Conservation (phyloP, 2,888 invertebrate species). For the Parnassius smintheus region DNA sequence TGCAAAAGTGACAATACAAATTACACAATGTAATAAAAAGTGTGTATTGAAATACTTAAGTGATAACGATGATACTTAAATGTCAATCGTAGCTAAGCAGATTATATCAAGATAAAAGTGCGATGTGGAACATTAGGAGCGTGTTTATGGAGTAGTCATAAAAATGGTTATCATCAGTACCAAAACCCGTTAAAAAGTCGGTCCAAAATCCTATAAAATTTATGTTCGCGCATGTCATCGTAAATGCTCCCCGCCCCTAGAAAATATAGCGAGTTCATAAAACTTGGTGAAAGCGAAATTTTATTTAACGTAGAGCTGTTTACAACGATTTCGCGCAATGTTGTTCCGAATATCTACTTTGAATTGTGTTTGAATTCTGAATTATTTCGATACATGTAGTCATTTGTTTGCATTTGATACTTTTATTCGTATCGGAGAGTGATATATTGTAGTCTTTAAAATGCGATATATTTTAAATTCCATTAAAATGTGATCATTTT, state of each 20-base stretch:
- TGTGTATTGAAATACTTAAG: too few species aligned
- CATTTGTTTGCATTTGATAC: too few species aligned
- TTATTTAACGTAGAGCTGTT: conserved; percentile 29
- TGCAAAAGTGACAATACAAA: too few species aligned
- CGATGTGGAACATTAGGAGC: conserved; percentile 25
- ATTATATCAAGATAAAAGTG: conserved; percentile 19
- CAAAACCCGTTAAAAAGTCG: conserved; percentile 57
- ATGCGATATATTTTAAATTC: too few species aligned
- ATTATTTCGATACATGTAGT: too few species aligned
- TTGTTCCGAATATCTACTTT: not conserved
- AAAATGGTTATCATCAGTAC: conserved; percentile 50
- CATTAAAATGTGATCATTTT: too few species aligned
- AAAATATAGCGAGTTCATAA: conserved; percentile 47
- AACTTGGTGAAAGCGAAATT: conserved; percentile 41
- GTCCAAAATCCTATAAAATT: conserved; percentile 67
- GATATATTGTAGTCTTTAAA: too few species aligned
- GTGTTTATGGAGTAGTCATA: conserved; percentile 48
- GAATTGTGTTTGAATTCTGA: too few species aligned
- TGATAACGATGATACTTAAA: not conserved
- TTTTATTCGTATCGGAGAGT: too few species aligned
- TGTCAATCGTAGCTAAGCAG: conserved; percentile 8
- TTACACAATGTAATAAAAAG: too few species aligned
- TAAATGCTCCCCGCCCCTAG: conserved; percentile 43
- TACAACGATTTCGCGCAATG: conserved; percentile 5
- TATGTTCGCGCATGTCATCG: conserved; percentile 64